Conservation (phyloP, 2,113 vertebrate genomes). For the Mesembrinibis cayennensis region DNA sequence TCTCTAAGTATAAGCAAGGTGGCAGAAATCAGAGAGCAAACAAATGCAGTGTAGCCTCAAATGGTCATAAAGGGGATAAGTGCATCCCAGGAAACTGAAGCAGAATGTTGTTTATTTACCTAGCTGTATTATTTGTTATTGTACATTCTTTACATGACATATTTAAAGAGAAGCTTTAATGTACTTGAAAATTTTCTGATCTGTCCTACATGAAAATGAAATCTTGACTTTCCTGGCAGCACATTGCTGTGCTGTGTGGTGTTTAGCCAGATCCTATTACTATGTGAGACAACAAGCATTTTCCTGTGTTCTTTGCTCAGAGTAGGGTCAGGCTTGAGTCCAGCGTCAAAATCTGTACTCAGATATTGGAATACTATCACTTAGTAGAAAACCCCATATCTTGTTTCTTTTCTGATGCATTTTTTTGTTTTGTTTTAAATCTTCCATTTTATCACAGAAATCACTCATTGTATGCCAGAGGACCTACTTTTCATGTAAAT, state of each 20-base stretch:
- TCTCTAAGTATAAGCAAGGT: background rate
- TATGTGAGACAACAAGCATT: background rate
- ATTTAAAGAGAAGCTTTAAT: conserved; percentile 3
- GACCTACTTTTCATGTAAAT: background rate
- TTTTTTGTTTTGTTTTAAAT: background rate
- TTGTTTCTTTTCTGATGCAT: background rate
- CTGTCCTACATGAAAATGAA: conserved; percentile 37
- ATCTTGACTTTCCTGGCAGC: conserved; percentile 4
- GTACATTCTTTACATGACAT: conserved; percentile 18
- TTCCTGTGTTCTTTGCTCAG: background rate
- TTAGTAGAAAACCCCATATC: background rate
- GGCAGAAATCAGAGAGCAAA: conserved; percentile 34
- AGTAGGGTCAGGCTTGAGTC: background rate
- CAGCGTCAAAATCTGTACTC: conserved; percentile 5
- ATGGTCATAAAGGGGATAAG: background rate
- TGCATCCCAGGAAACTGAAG: background rate
- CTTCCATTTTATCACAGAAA: background rate
- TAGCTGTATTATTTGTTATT: conserved; percentile 34
- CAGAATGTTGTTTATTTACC: background rate
- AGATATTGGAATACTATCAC: background rate
- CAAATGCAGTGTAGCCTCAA: background rate
- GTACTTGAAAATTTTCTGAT: conserved; percentile 1
- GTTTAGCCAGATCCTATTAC: conserved; percentile 2
- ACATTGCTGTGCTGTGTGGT: background rate
- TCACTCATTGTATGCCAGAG: background rate